Base-by-base conservation (phyloP, 2,113 vertebrate genomes). In the Lutjanus erythropterus region DNA sequence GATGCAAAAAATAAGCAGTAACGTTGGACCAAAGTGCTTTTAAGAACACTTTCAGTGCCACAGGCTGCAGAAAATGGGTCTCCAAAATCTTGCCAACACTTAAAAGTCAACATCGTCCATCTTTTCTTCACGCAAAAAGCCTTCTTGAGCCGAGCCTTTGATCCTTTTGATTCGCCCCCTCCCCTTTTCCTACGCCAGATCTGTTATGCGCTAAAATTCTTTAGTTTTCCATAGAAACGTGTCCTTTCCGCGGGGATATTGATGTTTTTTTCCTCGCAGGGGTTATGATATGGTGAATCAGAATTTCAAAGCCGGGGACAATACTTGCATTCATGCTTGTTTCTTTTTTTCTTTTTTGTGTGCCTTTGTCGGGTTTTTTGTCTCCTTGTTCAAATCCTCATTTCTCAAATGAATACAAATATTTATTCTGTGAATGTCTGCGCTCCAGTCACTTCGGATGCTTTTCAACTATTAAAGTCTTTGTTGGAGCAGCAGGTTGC, bases 221-320 rank as follows among this genome's bases (percentile, higher is more conserved):
- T 97, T 94, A 92, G 94, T 99, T 97, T 98, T 94, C 97, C 97
- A 99, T 98, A 99, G 97, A 99, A 99, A 99, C 97, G 96, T 95
- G 96, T 96, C 96, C 96, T 96, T 97, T 97, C 95, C 97, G 94
- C 94, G 86, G 93, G 96, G 96, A 99, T 98, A 98, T 98, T 99
- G 97, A 99, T 98, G 97, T 97, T 97, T 97, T 98, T 97, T 97
- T 97, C 97, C 93, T 97, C 96, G 96, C 96, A 93, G 97, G 98
- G 97, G 98, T 98, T 97, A 98, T 98, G 98, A 98, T 98, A 98
- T 98, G 97, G 97, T 99, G 96, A 97, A 99, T 98, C 97, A 97
- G 95, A 97, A 93, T 95, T 94, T 95, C 94, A 97, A 97, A 96
- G 95, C 95, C 74, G 71, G 94, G 94, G 62, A 98, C 98, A 99